Conservation (phyloP, 2,113 vertebrate genomes). For the Arizona elegans region DNA sequence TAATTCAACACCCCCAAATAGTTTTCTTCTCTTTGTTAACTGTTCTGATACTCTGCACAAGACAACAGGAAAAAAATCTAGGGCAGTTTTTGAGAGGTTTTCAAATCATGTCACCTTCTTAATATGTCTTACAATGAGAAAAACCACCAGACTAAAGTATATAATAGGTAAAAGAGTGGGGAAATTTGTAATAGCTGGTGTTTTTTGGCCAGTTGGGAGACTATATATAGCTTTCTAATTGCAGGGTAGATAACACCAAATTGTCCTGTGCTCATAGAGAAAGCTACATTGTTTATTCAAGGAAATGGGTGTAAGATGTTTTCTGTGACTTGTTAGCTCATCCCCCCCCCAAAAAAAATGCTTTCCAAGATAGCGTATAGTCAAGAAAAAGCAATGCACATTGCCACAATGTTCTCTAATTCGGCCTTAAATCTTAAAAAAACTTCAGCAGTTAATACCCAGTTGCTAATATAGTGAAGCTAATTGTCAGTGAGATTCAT, state of each 20-base stretch:
- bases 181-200: not conserved
- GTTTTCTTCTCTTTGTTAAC: not conserved
- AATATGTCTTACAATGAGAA: not conserved
- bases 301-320: not conserved
- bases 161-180: not conserved
- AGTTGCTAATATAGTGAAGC: not conserved
- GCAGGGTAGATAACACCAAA: not conserved
- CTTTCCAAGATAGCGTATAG: not conserved
- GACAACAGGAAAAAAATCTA: not conserved
- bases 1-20: not conserved
- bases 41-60: not conserved
- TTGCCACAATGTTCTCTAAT: not conserved
- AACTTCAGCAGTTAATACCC: not conserved
- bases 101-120: not conserved
- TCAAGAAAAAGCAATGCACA: not conserved
- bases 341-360: not conserved
- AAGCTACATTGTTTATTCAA: not conserved
- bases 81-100: not conserved
- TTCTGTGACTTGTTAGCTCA: not conserved
- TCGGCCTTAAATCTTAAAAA: not conserved
- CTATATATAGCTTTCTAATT: not conserved
- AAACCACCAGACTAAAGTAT: not conserved
- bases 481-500: constrained; percentile 36
- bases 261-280: not conserved
- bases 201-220: not conserved